Conservation (phyloP, 2,797 vertebrate genomes). For the Ptychadena robeensis region DNA sequence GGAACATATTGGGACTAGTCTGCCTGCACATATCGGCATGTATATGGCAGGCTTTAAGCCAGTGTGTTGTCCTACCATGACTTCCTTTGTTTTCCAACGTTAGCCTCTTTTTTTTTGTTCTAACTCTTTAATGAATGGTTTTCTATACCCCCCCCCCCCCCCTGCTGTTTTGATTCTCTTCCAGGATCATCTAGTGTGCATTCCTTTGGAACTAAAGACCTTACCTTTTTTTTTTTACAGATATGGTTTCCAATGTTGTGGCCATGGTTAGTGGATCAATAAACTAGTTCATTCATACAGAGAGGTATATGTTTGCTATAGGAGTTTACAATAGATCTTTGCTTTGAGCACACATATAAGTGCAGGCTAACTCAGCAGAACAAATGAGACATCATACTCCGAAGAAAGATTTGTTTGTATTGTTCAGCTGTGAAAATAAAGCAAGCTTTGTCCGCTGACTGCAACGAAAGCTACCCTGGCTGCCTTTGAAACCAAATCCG, state of each 20-base stretch:
- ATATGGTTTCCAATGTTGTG: constrained; percentile 22
- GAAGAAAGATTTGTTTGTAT: constrained; percentile 73
- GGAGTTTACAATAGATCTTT: constrained; percentile 32
- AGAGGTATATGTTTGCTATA: constrained; percentile 27
- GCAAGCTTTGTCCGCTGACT: constrained; percentile 67
- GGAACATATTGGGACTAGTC: too few relatives aligned
- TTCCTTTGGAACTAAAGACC: constrained; percentile 4
- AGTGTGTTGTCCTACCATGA: background rate
- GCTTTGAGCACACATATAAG: constrained; percentile 32
- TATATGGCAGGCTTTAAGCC: too few relatives aligned
- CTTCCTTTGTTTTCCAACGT: background rate
- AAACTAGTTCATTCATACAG: constrained; percentile 1
- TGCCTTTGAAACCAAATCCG: constrained; percentile 77
- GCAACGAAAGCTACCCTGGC: constrained; percentile 70
- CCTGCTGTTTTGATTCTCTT: background rate
- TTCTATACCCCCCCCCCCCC: background rate
- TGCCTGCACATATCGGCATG: too few relatives aligned
- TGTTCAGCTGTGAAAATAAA: constrained; percentile 70
- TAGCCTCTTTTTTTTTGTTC: background rate
- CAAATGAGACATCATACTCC: constrained; percentile 61
- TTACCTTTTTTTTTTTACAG: background rate
- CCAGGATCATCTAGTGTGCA: constrained; percentile 11
- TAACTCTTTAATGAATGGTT: background rate
- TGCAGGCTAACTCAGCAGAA: constrained; percentile 43
- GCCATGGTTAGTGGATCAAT: constrained; percentile 16